Evolutionary conservation across 2,797 vertebrate genomes (phyloP), one percentile per base, ranked within the genome.

Genomic region (Perdix hodgsoniae): DNA sequence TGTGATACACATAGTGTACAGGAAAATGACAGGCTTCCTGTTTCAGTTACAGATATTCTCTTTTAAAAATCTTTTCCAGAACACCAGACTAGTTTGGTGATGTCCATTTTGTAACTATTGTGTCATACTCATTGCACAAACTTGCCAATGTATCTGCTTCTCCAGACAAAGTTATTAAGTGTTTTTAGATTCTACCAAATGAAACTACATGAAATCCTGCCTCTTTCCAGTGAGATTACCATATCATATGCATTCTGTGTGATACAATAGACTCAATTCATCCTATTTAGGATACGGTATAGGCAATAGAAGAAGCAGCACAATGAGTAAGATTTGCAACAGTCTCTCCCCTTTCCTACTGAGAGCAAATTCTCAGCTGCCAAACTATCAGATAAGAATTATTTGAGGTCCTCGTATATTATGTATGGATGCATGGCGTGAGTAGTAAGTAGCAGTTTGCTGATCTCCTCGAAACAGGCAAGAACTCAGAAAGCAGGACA

Each of bases 401-500:
- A 22, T 74, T 45, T 65, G 56, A 60, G 16, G 10, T 47, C 65
- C 31, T 90, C 14, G 35, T 2, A 3, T 40, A n/a, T 3, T 2
- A 14, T 49, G 44, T 44, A 73, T 50, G 69, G 31, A 44, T 91
- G 40, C 47, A 29, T 4, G 3, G 14, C 39, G 35, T 24, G 22
- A 75, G 59, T n/a, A 39, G 39, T 64, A 75, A 85, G 66, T 64
- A 91, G 40, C 47, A 78, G 42, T 67, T 74, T 91, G 64, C 27
- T 71, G n/a, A 42, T 8, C 80, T 76, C 84, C n/a, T 52, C 23
- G 21, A 85, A 49, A 83, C 70, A 80, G 50, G 45, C 73, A 6
- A 90, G 27, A 65, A 49, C 66, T 75, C 61, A 88, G 60, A 95
- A 93, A 91, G 21, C 63, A 87, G 60, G 95, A 9, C 21, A 37